These are phyloP conservation scores for Conops quadrifasciatus DNA, from an alignment of 2,888 invertebrate species.

Conservation along the genomic window DNA sequence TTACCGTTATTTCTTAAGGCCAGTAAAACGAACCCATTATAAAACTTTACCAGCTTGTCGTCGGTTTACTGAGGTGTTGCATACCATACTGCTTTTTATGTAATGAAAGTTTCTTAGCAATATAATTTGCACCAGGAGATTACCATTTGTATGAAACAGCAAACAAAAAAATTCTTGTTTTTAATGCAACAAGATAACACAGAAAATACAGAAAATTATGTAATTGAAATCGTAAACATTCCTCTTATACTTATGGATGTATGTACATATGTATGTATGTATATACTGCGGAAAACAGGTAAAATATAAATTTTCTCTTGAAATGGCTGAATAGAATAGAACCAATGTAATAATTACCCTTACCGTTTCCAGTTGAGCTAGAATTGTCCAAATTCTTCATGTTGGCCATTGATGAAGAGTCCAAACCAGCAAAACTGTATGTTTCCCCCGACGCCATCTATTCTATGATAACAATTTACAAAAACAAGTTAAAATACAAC, in stretches of 20 bases:
- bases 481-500: neutral
- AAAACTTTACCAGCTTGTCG: no score
- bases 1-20: no score
- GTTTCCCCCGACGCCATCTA: constrained; percentile 84
- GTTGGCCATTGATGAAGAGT: constrained; percentile 70
- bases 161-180: no score
- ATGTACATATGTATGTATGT: constrained; percentile 26
- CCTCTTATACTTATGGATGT: neutral
- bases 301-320: constrained; percentile 26
- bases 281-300: neutral
- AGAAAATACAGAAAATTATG: no score
- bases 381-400: constrained; percentile 71
- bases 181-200: no score
- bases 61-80: no score
- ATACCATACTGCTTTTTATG: no score
- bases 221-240: no score
- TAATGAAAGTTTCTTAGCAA: no score
- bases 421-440: constrained; percentile 82
- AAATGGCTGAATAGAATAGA: neutral
- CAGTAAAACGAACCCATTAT: neutral
- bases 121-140: no score
- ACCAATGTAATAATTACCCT: constrained; percentile 44
- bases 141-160: no score
- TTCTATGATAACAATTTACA: neutral
- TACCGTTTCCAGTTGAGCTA: constrained; percentile 52